phyloP scores from a whole-genome alignment of 2,797 vertebrate genomes.

The Chromobotia macracanthus region DNA sequence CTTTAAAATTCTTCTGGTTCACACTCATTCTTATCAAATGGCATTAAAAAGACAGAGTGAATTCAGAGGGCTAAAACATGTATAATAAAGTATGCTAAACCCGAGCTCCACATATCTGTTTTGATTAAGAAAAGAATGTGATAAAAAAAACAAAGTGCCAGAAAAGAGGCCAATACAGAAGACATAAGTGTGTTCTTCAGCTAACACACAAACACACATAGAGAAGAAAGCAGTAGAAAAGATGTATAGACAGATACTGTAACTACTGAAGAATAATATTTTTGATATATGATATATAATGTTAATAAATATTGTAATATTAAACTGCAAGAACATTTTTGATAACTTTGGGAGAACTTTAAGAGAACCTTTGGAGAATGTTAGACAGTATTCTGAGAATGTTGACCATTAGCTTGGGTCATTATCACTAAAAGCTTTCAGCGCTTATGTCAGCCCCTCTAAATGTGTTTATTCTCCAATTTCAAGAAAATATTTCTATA shows the following conservation, averaged over 20 bases:
- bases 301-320: too few species aligned
- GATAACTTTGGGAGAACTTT: too few species aligned
- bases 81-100: too few species aligned
- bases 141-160: neutral
- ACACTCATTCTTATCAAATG: neutral
- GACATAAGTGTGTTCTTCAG: neutral
- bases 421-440: neutral
- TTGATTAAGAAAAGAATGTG: slow-evolving; percentile 22
- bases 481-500: neutral
- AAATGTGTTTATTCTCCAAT: slow-evolving; percentile 4
- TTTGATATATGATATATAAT: too few species aligned
- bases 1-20: neutral
- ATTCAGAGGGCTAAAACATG: slow-evolving; percentile 8
- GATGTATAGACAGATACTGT: slow-evolving; percentile 10
- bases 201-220: neutral
- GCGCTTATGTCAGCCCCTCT: neutral
- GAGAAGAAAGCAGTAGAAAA: neutral
- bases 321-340: too few species aligned
- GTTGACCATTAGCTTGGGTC: neutral
- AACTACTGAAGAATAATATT: too few species aligned
- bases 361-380: too few species aligned
- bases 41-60: neutral
- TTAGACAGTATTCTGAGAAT: too few species aligned
- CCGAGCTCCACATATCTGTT: neutral
- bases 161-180: slow-evolving; percentile 4